Base-by-base conservation (phyloP, 2,797 vertebrate species). In the Nannoperca obscura region DNA sequence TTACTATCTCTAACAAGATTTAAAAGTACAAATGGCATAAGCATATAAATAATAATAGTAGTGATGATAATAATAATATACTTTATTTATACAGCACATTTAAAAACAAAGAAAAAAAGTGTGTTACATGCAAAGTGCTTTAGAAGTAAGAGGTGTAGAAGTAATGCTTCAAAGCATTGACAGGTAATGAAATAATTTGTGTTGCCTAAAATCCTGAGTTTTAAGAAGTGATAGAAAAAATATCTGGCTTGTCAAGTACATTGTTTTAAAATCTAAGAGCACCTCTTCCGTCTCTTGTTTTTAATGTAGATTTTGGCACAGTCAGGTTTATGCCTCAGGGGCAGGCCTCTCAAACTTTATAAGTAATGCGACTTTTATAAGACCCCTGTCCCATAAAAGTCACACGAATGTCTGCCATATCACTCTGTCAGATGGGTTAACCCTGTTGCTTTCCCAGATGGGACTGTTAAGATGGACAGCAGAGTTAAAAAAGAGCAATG, bases 301-400 rank as follows among this genome's bases (percentile, higher is more conserved):
- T 75, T 54, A 54, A 68, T 47, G 19, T 27, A 44, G 32, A 49
- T 30, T 65, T 60, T 54, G 42, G 58, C 46, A 63, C 34, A 52
- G 13, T 60, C 13, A 0, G 4, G 58, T 47, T 12, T 55, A 3
- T 53, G 19, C 72, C 50, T 58, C 22, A 0, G 8, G 49, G 27
- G 17, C 70, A 63, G 49, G 72, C 52, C 74, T 47, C 24, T 84
- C 81, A 69, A 74, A 71, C 71, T 62, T 67, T 72, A 14, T 60
- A 74, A 81, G 47, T 72, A 61, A 81, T 78, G 73, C 73, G 74
- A 81, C 71, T 80, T 89, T 89, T 89, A 89, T 68, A 44, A 83
- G 81, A 80, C 54, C 58, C 30, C 49, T 62, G 58, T 80, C 84
- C 64, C 44, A 52, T 87, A 84, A 85, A 88, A 78, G 69, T 81